These are phyloP conservation scores for Doris montereyensis DNA, from an alignment of 2,888 invertebrate genomes.

Conservation along the genomic window DNA sequence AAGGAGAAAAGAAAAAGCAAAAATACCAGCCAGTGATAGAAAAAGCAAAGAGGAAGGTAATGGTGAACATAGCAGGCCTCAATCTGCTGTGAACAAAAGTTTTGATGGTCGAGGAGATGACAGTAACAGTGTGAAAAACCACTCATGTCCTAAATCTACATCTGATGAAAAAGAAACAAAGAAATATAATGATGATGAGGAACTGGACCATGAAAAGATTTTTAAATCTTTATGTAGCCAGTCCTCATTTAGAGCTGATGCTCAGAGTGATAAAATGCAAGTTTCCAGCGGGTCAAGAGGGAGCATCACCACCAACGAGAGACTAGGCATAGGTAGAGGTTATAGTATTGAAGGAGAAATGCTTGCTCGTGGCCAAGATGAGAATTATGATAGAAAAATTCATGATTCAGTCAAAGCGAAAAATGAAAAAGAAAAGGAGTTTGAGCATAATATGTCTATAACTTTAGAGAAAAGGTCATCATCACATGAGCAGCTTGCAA, in stretches of 20 bases:
- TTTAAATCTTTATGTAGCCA: too few relatives aligned
- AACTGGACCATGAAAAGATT: too few relatives aligned
- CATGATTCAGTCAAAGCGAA: too few relatives aligned
- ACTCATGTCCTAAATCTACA: neutral
- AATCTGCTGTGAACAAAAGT: neutral
- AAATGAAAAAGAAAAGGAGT: too few relatives aligned
- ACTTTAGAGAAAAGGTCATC: too few relatives aligned
- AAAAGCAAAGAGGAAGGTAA: neutral
- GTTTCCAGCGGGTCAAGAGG: neutral
- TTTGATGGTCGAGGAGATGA: slow-evolving; percentile 8
- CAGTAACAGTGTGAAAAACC: neutral
- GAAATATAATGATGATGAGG: neutral
- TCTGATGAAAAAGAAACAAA: neutral
- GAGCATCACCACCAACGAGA: neutral
- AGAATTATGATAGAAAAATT: too few relatives aligned
- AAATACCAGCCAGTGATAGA: neutral
- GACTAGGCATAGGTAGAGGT: neutral
- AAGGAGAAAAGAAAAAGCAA: neutral
- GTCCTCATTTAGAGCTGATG: neutral
- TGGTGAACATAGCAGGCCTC: neutral
- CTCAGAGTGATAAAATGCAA: neutral
- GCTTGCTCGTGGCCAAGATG: neutral
- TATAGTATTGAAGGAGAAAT: neutral
- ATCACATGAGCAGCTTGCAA: too few relatives aligned
- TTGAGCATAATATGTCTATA: too few relatives aligned